phyloP scores from a whole-genome alignment of 2,797 vertebrate genomes.

The Girardinus metallicus region DNA sequence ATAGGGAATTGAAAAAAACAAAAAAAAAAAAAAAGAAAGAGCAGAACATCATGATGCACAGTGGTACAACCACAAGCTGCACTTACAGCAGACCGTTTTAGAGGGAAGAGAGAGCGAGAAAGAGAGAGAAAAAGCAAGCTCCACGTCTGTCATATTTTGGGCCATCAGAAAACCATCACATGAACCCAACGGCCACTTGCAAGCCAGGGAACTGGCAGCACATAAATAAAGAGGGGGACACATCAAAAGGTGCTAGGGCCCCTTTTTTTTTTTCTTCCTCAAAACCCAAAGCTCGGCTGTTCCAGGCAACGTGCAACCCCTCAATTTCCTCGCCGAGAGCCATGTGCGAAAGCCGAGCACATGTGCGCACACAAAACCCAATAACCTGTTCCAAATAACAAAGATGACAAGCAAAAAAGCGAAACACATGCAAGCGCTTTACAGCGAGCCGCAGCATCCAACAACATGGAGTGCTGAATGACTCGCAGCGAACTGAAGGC shows the following conservation, averaged over 20 bases:
- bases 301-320: conserved; percentile 58
- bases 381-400: conserved; percentile 21
- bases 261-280: conserved; percentile 7
- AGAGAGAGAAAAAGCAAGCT: conserved; percentile 18
- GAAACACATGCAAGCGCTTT: conserved; percentile 42
- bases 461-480: conserved; percentile 39
- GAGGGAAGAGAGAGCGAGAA: too few relatives aligned
- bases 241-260: conserved; percentile 65
- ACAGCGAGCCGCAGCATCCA: conserved; percentile 42
- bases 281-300: conserved; percentile 49
- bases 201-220: conserved; percentile 61
- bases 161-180: conserved; percentile 44
- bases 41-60: conserved; percentile 20
- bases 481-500: conserved; percentile 50
- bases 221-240: conserved; percentile 63
- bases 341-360: conserved; percentile 35
- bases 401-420: conserved; percentile 32
- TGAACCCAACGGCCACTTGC: conserved; percentile 37
- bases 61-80: background rate
- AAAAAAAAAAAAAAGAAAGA: background rate
- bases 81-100: conserved; percentile 7
- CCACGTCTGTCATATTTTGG: conserved; percentile 53
- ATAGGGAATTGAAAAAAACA: conserved; percentile 9
- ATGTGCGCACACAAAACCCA: background rate
- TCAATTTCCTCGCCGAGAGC: conserved; percentile 61